Conservation (phyloP, 2,888 invertebrate genomes). For the Hypena proboscidalis region DNA sequence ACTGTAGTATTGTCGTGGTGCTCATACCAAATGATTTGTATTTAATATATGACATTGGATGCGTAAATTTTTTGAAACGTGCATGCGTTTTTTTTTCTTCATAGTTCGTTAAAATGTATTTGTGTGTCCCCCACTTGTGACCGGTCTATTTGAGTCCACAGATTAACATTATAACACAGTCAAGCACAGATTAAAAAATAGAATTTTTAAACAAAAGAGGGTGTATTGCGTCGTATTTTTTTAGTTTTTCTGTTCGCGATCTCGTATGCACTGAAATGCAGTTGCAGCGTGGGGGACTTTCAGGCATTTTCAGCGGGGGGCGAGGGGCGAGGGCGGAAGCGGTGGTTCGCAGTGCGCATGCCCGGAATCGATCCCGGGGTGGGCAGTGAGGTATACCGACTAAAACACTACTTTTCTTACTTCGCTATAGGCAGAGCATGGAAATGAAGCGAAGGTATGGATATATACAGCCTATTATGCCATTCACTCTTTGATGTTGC, state of each 20-base stretch:
- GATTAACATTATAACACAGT: slow-evolving; percentile 33
- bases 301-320: slow-evolving; percentile 54
- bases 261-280: slow-evolving; percentile 81
- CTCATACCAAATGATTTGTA: slow-evolving; percentile 63
- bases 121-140: slow-evolving; percentile 43
- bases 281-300: slow-evolving; percentile 63
- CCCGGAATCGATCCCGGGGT: slow-evolving; percentile 79
- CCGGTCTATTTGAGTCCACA: slow-evolving; percentile 35
- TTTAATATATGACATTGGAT: slow-evolving; percentile 50
- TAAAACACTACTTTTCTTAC: slow-evolving; percentile 52
- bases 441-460: slow-evolving; percentile 42
- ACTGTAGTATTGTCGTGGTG: slow-evolving; percentile 67
- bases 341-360: slow-evolving; percentile 67
- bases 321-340: slow-evolving; percentile 58
- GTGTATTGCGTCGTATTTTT: slow-evolving; percentile 51
- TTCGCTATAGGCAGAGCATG: slow-evolving; percentile 44
- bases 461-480: slow-evolving; percentile 73
- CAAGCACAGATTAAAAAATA: slow-evolving; percentile 19
- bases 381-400: slow-evolving; percentile 67
- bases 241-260: slow-evolving; percentile 63
- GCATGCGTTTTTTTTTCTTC: slow-evolving; percentile 78
- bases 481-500: slow-evolving; percentile 77
- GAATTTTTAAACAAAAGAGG: slow-evolving; percentile 11
- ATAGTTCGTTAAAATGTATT: slow-evolving; percentile 67
- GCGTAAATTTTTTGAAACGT: slow-evolving; percentile 54